phyloP scores from a whole-genome alignment of 2,888 invertebrate genomes.

The Lithophane ornitopus region DNA sequence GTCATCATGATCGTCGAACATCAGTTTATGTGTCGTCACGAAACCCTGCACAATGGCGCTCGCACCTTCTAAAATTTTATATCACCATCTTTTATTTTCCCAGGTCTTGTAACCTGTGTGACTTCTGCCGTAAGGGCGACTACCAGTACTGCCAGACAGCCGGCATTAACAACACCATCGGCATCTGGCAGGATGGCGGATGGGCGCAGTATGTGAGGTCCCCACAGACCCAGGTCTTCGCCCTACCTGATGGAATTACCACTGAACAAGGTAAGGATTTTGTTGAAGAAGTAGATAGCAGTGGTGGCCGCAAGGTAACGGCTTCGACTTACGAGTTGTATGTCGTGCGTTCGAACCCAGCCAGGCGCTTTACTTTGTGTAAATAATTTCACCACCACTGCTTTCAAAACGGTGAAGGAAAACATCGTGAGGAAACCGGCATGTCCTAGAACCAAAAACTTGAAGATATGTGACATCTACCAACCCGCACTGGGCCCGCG shows the following conservation, averaged over 20 bases:
- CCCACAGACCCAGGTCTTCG: conserved; percentile 91
- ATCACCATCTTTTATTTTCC: conserved; percentile 28
- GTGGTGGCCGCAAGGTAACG: not conserved
- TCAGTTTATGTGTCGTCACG: not conserved
- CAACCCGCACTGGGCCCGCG: too few species aligned
- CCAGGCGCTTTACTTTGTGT: not conserved
- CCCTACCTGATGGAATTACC: conserved; percentile 89
- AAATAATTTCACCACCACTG: not conserved
- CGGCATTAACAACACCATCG: conserved; percentile 92
- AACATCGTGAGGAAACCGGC: too few species aligned
- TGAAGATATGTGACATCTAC: too few species aligned
- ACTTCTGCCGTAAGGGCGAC: conserved; percentile 91
- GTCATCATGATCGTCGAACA: too few species aligned
- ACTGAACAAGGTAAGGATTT: conserved; percentile 89
- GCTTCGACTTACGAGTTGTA: not conserved
- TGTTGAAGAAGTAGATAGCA: not conserved
- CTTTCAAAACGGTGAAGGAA: too few species aligned
- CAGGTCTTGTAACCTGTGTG: conserved; percentile 92
- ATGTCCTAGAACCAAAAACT: too few species aligned
- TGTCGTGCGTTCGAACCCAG: not conserved
- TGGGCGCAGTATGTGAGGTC: conserved; percentile 92
- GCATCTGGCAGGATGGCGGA: conserved; percentile 92
- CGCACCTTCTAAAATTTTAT: not conserved
- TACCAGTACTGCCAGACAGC: conserved; percentile 92
- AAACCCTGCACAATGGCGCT: not conserved